phyloP scores from a whole-genome alignment of 2,113 vertebrate genomes.

The Pedionomus torquatus region DNA sequence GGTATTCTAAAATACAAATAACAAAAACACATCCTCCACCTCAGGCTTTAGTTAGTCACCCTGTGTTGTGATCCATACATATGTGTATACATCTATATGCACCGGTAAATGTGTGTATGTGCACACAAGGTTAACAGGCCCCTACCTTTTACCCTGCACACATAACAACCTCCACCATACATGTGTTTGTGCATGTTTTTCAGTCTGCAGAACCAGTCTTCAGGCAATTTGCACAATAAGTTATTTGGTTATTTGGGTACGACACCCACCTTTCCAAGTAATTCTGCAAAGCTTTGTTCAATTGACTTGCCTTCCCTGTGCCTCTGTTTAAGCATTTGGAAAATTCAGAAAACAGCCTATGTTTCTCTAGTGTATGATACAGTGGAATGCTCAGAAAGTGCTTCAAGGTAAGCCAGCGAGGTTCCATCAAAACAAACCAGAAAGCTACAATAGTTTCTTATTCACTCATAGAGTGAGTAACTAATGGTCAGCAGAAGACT shows the following conservation, averaged over 20 bases:
- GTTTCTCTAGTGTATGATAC: not conserved
- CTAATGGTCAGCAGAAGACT: not conserved
- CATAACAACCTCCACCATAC: not conserved
- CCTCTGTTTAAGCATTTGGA: not conserved
- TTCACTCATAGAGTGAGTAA: not conserved
- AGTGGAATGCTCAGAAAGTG: not conserved
- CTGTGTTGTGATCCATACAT: not conserved
- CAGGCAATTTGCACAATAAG: not conserved
- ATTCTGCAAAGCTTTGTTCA: not conserved
- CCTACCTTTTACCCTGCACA: not conserved
- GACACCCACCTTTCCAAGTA: not conserved
- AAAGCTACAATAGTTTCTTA: not conserved
- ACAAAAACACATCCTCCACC: not conserved
- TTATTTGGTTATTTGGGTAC: not conserved
- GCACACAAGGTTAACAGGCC: not conserved
- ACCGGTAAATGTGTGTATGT: rapidly evolving
- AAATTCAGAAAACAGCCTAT: not conserved
- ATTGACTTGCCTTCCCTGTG: not conserved
- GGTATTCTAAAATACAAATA: not conserved
- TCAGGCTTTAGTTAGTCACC: not conserved
- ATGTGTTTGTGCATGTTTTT: not conserved
- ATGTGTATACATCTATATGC: rapidly evolving
- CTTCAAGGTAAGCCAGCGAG: not conserved
- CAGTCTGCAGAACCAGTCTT: not conserved
- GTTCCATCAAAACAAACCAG: not conserved